Base-by-base conservation (phyloP, 2,888 invertebrate species). In the Lottia gigantea region DNA sequence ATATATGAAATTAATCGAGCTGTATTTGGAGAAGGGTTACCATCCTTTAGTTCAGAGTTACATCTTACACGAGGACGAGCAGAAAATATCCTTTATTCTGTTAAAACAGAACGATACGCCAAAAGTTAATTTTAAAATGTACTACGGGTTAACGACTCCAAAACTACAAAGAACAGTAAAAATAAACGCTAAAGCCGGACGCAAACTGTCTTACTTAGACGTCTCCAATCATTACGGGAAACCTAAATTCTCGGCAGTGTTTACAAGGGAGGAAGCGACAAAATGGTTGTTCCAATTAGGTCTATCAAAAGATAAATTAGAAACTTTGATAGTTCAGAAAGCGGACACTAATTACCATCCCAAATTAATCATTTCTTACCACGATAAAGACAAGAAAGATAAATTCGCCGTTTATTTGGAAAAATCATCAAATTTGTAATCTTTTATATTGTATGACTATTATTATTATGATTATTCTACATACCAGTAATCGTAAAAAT, bases 171-270 rank as follows among this genome's bases (percentile, higher is more conserved):
- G 78, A 40, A 72, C 74, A 40, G 80, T 82, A 8, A 74, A 67
- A 40, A 67, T 70, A 2, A 82, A 83, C 67, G 83, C 82, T 0
- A 68, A 75, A 16, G 68, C 72, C 16, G 74, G 78, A 46, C 76
- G 80, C 26, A 75, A 78, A 46, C 71, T 86, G 47, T 76, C 80
- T 23, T 84, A 85, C 71, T 76, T 86, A 12, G 83, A 85, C 68
- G 80, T 80, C 1, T 80, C 82, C 23, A 74, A 77, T 63, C 77
- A 78, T 55, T 77, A 82, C n/a, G 81, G 80, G 15, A 81, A 76
- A 68, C 79, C 83, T 7, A 73, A 76, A 65, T 85, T 86, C 72
- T 84, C 85, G n/a, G 85, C 85, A 11, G 76, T 86, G 1, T 86
- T 84, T 77, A 78, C 78, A 62, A 80, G 83, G 69, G 78, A 78